Percentiles rank a stretch among this genome's conserved stretches.
Evolutionary conservation across 1,140 invertebrate species (phyloP).

Genomic region (Drosophila sechellia): DNA sequence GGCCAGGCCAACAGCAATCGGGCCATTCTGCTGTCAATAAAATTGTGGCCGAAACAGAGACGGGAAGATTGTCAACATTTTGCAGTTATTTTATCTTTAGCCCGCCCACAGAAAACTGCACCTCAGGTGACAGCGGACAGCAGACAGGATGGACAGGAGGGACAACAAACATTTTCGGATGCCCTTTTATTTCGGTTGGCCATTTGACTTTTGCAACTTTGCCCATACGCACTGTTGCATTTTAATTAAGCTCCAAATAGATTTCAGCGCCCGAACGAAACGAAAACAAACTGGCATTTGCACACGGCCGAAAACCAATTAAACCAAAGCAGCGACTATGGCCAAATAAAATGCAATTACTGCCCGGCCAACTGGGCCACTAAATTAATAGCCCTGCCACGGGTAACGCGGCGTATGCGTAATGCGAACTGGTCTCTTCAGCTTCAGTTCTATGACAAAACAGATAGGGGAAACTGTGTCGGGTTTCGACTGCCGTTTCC

Average conservation of each 20-base stretch:
- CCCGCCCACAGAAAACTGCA: slow-evolving; percentile 8
- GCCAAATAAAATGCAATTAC: slow-evolving; percentile 79
- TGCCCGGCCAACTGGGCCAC: slow-evolving; percentile 45
- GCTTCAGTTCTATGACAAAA: background rate
- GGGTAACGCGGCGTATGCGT: slow-evolving; percentile 65
- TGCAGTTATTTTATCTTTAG: slow-evolving; percentile 76
- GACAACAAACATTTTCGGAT: slow-evolving; percentile 24
- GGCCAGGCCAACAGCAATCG: slow-evolving; percentile 69
- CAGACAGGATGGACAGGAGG: background rate
- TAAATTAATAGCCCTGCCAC: slow-evolving; percentile 73
- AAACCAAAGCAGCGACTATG: slow-evolving; percentile 71
- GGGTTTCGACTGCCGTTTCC: slow-evolving; percentile 12
- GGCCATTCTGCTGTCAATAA: slow-evolving; percentile 78
- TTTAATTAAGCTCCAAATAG: slow-evolving; percentile 77
- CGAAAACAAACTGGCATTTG: slow-evolving; percentile 10
- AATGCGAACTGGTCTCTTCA: slow-evolving; percentile 31
- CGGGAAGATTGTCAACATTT: slow-evolving; percentile 65
- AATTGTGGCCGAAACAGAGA: slow-evolving; percentile 35
- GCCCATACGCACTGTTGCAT: slow-evolving; percentile 77
- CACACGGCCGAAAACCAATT: slow-evolving; percentile 70
- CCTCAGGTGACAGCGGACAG: slow-evolving; percentile 19
- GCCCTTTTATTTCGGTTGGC: slow-evolving; percentile 43
- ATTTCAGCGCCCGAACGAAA: slow-evolving; percentile 58
- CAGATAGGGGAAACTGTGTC: slow-evolving; percentile 25
- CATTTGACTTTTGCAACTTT: slow-evolving; percentile 74